Conservation (phyloP, 2,888 invertebrate species). For the Polydrusus pterygomalis region DNA sequence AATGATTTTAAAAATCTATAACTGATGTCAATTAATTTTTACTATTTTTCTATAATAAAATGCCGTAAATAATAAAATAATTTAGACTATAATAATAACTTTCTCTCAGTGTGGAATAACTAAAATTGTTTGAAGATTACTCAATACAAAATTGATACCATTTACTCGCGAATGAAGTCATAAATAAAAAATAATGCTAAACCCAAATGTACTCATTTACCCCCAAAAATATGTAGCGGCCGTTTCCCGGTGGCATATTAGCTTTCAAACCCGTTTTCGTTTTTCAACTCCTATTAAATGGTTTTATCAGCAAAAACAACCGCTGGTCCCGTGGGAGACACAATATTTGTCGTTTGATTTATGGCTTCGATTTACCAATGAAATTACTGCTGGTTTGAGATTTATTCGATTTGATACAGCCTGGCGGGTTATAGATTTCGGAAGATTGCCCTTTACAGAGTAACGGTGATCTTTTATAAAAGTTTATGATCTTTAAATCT, state of each 20-base stretch:
- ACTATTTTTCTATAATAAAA: too few species aligned
- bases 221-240: constrained; percentile 4
- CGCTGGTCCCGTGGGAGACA: constrained; percentile 32
- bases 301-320: constrained; percentile 53
- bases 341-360: constrained; percentile 55
- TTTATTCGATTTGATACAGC: constrained; percentile 54
- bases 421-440: constrained; percentile 31
- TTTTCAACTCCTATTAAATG: constrained; percentile 41
- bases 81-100: too few species aligned
- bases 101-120: too few species aligned
- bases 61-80: too few species aligned
- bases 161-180: neutral
- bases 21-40: too few species aligned
- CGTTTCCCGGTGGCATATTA: constrained; percentile 29
- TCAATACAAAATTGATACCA: neutral
- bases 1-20: too few species aligned
- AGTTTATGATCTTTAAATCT: constrained; percentile 27
- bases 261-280: constrained; percentile 32
- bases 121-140: neutral
- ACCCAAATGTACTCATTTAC: neutral
- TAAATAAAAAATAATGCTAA: constrained; percentile 2
- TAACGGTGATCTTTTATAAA: constrained; percentile 25
- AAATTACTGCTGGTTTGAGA: constrained; percentile 47
- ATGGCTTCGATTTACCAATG: constrained; percentile 51
- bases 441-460: constrained; percentile 23